Percentiles rank a stretch among this genome's conserved stretches.
Conservation (phyloP, 2,797 vertebrate species). For the Adrianichthys oophorus region DNA sequence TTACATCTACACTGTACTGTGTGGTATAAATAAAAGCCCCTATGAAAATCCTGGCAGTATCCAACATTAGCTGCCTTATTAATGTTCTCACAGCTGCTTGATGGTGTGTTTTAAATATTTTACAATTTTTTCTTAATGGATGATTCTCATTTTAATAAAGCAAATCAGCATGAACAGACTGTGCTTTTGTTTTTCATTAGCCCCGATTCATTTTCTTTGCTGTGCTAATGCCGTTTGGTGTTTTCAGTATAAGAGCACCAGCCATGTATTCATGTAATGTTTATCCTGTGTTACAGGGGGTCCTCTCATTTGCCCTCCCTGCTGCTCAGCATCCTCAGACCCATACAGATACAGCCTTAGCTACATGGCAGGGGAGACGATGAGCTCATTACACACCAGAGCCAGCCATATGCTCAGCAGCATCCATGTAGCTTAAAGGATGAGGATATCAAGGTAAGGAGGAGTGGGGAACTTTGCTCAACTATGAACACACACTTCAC, state of each 20-base stretch:
- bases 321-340: constrained; percentile 52
- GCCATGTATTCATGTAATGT: no score
- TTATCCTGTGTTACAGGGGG: constrained; percentile 7
- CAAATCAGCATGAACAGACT: neutral
- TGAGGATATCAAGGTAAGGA: constrained; percentile 58
- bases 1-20: neutral
- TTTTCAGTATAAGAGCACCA: neutral
- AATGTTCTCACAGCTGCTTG: constrained; percentile 2
- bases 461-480: constrained; percentile 17
- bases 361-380: constrained; percentile 41
- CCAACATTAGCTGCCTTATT: neutral
- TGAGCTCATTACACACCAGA: constrained; percentile 56
- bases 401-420: constrained; percentile 56
- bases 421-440: constrained; percentile 57
- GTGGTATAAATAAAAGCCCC: neutral
- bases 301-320: constrained; percentile 58
- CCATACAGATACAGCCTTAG: constrained; percentile 31
- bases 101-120: neutral
- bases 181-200: neutral
- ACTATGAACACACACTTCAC: neutral
- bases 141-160: neutral
- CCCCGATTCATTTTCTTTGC: neutral
- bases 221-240: neutral
- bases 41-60: constrained; percentile 7
- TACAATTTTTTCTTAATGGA: no score